phyloP scores from a whole-genome alignment of 2,113 vertebrate species.

The Piaya cayana region DNA sequence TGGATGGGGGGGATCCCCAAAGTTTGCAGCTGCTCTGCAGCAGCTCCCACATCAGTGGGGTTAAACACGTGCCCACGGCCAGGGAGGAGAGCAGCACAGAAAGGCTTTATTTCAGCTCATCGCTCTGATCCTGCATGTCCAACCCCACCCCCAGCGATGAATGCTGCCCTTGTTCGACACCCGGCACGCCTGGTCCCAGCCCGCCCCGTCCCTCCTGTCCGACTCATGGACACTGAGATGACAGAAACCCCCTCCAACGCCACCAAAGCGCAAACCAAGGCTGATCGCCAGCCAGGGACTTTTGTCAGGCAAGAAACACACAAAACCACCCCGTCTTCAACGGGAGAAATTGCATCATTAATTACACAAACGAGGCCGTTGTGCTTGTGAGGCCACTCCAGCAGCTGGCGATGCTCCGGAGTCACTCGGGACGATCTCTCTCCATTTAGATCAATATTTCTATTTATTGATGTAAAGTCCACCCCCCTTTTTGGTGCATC shows the following conservation, averaged over 20 bases:
- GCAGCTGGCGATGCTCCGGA: rapidly evolving
- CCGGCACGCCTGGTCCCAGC: neutral
- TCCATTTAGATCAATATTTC: neutral
- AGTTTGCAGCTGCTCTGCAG: neutral
- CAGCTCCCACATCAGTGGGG: neutral
- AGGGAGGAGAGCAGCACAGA: neutral
- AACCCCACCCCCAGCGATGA: rapidly evolving
- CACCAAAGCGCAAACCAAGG: neutral
- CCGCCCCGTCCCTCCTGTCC: neutral
- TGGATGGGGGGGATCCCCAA: rapidly evolving
- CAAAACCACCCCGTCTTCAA: neutral
- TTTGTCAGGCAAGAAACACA: neutral
- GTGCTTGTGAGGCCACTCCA: neutral
- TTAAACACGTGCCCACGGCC: neutral
- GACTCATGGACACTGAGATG: neutral
- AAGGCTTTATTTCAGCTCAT: neutral
- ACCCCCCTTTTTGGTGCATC: rapidly evolving
- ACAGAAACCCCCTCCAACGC: neutral
- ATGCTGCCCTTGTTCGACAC: neutral
- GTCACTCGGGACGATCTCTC: neutral
- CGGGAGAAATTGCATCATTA: neutral
- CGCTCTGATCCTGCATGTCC: rapidly evolving
- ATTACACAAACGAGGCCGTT: neutral
- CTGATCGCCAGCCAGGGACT: neutral
- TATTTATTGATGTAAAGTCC: neutral